phyloP scores from a whole-genome alignment of 37 sponge, comb jelly and placozoan species.

The Hormiphora californensis region DNA sequence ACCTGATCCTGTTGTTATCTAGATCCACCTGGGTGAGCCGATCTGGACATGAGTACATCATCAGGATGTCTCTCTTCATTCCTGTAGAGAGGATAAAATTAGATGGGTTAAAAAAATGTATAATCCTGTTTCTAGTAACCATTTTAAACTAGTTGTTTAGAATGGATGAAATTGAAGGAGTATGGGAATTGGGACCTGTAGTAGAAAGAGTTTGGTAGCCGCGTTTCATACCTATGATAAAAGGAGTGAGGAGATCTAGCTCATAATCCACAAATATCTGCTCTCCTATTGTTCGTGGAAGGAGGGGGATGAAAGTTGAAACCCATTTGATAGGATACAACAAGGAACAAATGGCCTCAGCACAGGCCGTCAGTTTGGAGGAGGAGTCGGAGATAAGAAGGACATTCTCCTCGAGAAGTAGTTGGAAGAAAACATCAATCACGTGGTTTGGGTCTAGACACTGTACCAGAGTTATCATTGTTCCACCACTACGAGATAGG shows the following conservation, averaged over 20 bases:
- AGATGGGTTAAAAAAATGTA: too few relatives aligned
- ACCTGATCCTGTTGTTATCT: constrained; percentile 32
- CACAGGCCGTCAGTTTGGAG: neutral
- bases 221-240: constrained; percentile 53
- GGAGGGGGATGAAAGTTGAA: constrained; percentile 42
- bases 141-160: too few relatives aligned
- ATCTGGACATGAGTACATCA: constrained; percentile 43
- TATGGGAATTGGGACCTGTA: too few relatives aligned
- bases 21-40: constrained; percentile 24
- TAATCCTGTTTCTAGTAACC: too few relatives aligned
- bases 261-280: constrained; percentile 22
- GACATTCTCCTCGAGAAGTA: constrained; percentile 40
- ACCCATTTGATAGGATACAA: constrained; percentile 47
- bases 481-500: neutral
- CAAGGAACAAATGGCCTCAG: constrained; percentile 39
- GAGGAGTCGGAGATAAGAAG: constrained; percentile 36
- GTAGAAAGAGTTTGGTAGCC: too few relatives aligned
- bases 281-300: constrained; percentile 22
- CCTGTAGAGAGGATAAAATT: constrained; percentile 4
- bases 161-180: too few relatives aligned
- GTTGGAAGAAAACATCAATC: constrained; percentile 44
- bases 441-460: constrained; percentile 38
- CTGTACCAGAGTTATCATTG: constrained; percentile 1
- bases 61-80: constrained; percentile 51
- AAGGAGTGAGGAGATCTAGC: constrained; percentile 3